Percentiles rank a stretch among this genome's conserved stretches.
Conservation (phyloP, 2,113 vertebrate species). For the Athene cunicularia region DNA sequence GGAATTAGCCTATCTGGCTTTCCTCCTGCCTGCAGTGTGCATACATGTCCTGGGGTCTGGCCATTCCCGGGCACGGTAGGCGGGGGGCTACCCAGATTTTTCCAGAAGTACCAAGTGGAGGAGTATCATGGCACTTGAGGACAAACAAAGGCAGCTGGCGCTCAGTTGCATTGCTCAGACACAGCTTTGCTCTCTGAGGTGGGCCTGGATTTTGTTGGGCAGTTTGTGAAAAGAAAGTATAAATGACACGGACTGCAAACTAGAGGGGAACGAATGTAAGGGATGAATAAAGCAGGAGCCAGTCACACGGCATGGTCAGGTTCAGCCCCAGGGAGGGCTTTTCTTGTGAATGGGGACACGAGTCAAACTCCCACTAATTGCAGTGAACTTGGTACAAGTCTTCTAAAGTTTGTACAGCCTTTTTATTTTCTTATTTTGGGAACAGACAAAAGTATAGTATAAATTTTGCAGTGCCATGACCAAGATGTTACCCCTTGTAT, state of each 20-base stretch:
- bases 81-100: background rate
- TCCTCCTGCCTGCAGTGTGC: background rate
- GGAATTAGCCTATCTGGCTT: slow-evolving; percentile 13
- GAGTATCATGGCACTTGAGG: background rate
- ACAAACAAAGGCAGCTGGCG: slow-evolving; percentile 28
- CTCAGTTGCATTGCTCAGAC: background rate
- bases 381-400: background rate
- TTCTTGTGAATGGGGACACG: rapidly evolving
- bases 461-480: background rate
- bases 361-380: background rate
- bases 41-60: background rate
- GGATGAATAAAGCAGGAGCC: background rate
- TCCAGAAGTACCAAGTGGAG: background rate
- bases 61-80: background rate
- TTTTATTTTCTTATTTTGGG: background rate
- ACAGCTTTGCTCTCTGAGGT: background rate
- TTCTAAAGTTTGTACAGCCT: background rate
- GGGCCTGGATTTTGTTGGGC: background rate
- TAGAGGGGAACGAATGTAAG: rapidly evolving
- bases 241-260: rapidly evolving
- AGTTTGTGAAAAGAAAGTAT: background rate
- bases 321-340: background rate
- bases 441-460: background rate
- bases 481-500: background rate
- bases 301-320: rapidly evolving